Evolutionary conservation across 2,797 vertebrate genomes (phyloP).

Genomic region (Fringilla coelebs): DNA sequence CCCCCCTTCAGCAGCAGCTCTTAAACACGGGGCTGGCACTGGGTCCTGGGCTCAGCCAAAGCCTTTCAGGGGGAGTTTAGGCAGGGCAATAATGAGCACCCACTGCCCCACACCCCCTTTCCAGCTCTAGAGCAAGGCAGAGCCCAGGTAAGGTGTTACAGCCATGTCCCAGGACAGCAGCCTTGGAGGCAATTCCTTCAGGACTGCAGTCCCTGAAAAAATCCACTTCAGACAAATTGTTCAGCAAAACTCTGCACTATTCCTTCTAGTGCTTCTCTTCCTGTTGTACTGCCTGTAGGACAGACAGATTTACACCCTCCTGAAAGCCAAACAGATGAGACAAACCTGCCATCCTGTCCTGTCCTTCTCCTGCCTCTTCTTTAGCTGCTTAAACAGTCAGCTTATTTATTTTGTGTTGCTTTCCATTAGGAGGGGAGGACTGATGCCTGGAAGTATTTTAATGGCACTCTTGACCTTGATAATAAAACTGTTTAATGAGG

Average conservation of each 20-base stretch:
- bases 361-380: not conserved
- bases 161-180: not conserved
- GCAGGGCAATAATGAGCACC: not conserved
- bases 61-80: not conserved
- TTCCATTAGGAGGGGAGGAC: constrained; percentile 23
- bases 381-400: not conserved
- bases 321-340: not conserved
- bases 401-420: constrained; percentile 52
- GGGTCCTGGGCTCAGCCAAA: not conserved
- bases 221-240: not conserved
- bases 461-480: constrained; percentile 38
- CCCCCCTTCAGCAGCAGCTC: not conserved
- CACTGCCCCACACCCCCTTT: not conserved
- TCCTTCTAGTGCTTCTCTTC: not conserved
- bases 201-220: not conserved
- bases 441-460: constrained; percentile 40
- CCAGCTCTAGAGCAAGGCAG: not conserved
- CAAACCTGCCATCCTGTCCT: not conserved
- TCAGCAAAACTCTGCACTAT: not conserved
- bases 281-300: not conserved
- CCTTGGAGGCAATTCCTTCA: not conserved
- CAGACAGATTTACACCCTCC: not conserved
- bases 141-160: not conserved
- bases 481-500: constrained; percentile 38
- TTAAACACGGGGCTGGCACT: not conserved